Percentiles rank a stretch among this genome's conserved stretches.
Conservation (phyloP, 2,797 vertebrate genomes). For the Harpagifer antarcticus region DNA sequence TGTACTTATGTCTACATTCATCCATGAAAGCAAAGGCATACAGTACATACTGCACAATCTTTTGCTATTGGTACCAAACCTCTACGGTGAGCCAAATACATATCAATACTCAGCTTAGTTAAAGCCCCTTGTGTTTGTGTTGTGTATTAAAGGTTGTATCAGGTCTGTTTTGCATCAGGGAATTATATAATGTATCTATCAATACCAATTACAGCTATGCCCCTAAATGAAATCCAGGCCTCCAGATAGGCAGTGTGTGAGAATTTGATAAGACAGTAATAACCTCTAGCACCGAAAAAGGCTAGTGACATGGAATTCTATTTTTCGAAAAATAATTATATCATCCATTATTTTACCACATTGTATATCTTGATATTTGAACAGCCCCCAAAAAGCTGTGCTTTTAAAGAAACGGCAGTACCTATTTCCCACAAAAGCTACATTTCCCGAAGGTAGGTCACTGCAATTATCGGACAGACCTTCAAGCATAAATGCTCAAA, state of each 20-base stretch:
- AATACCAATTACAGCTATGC: background rate
- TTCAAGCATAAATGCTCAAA: background rate
- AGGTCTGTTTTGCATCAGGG: background rate
- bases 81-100: background rate
- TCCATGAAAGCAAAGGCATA: background rate
- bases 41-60: background rate
- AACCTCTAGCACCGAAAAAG: background rate
- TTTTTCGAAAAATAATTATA: background rate
- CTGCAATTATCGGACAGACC: background rate
- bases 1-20: slow-evolving; percentile 6
- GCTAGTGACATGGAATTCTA: background rate
- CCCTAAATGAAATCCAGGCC: background rate
- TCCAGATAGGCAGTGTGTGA: background rate
- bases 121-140: background rate
- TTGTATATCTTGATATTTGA: background rate
- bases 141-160: background rate
- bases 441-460: slow-evolving; percentile 10
- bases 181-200: background rate
- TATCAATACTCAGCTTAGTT: background rate
- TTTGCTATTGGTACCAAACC: background rate
- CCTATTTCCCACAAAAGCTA: slow-evolving; percentile 7
- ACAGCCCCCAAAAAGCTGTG: background rate
- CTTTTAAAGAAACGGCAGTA: background rate
- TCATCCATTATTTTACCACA: background rate
- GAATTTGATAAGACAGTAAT: slow-evolving; percentile 7